Conservation (phyloP, 2,797 vertebrate species). For the Xyrichtys novacula region DNA sequence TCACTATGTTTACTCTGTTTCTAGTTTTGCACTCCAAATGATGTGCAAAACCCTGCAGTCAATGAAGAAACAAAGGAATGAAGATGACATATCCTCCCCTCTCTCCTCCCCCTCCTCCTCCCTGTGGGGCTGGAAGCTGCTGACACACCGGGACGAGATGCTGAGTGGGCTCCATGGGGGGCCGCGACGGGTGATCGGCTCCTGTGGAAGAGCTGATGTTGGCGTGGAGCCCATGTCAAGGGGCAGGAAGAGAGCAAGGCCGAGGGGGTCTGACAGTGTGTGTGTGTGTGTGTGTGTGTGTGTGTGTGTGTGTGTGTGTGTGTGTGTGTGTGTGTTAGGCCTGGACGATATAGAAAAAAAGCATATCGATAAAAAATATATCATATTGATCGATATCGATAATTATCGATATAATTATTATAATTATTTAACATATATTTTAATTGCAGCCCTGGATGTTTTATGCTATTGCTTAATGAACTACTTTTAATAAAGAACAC, state of each 20-base stretch:
- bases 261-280: conserved; percentile 1
- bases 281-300: background rate
- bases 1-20: conserved; percentile 10
- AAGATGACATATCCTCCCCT: conserved; percentile 36
- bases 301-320: conserved; percentile 1
- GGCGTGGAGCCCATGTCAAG: conserved; percentile 49
- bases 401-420: too few species aligned
- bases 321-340: conserved; percentile 1
- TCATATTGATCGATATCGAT: too few species aligned
- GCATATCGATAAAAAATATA: too few species aligned
- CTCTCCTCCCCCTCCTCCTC: conserved; percentile 10
- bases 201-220: conserved; percentile 51
- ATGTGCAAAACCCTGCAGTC: conserved; percentile 6
- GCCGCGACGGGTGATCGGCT: conserved; percentile 57
- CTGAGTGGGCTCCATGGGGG: conserved; percentile 54
- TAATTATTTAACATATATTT: too few species aligned
- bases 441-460: too few species aligned
- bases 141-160: conserved; percentile 63
- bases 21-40: conserved; percentile 32
- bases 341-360: too few species aligned
- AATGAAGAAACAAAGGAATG: conserved; percentile 17
- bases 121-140: conserved; percentile 50
- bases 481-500: too few species aligned
- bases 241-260: conserved; percentile 16
- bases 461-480: too few species aligned